phyloP scores from a whole-genome alignment of 2,888 invertebrate species.

The Terebella lapidaria region DNA sequence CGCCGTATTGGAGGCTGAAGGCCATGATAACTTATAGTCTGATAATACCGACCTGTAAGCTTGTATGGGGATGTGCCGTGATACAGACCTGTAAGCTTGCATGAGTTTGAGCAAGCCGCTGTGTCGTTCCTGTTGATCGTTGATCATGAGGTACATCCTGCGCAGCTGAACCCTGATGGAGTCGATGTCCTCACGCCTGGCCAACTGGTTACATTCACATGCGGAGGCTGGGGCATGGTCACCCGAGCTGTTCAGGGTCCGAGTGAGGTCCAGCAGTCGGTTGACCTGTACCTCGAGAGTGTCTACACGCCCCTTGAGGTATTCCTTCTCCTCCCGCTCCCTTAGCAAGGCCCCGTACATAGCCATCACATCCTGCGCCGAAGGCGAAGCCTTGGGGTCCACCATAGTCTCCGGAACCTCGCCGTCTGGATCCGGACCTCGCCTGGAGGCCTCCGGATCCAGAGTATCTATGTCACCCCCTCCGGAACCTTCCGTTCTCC shows the following conservation, averaged over 20 bases:
- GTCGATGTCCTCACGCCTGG: background rate
- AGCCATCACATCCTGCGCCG: background rate
- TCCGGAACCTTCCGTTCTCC: background rate
- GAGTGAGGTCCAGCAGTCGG: background rate
- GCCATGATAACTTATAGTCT: no score
- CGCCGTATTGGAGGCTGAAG: no score
- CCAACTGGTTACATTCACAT: background rate
- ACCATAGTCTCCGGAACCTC: background rate
- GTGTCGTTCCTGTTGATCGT: background rate
- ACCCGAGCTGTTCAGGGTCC: background rate
- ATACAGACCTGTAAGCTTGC: background rate
- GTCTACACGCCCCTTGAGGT: background rate
- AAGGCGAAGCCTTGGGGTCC: background rate
- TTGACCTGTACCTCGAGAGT: background rate
- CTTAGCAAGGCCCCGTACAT: background rate
- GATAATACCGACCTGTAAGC: no score
- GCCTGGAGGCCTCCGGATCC: background rate
- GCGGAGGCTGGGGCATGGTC: no score
- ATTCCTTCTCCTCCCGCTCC: background rate
- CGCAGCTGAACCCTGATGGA: background rate
- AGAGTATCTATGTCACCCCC: background rate
- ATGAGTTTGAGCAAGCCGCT: background rate
- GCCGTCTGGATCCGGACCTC: background rate
- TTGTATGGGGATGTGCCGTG: no score
- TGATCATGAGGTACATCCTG: background rate